These are phyloP conservation scores for Oreochromis niloticus DNA, from an alignment of 2,113 vertebrate genomes.

Conservation along the genomic window DNA sequence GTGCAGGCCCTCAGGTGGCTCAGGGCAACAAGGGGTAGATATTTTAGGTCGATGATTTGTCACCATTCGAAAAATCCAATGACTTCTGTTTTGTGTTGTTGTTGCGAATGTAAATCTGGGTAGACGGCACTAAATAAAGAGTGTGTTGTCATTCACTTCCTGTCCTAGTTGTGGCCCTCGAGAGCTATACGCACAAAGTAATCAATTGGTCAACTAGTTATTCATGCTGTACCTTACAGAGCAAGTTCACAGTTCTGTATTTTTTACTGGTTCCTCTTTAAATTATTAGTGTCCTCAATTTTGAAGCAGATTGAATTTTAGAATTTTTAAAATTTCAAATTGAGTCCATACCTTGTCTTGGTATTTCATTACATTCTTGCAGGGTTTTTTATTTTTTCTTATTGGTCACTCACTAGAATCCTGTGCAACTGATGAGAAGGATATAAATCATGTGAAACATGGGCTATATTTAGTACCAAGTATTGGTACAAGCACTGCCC, in stretches of 20 bases:
- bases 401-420: not conserved
- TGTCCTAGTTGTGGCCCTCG: conserved; percentile 26
- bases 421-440: not conserved
- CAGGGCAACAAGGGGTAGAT: conserved; percentile 54
- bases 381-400: not conserved
- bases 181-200: conserved; percentile 8
- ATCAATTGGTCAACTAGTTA: conserved; percentile 17
- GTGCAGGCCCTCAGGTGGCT: conserved; percentile 47
- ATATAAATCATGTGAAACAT: not conserved
- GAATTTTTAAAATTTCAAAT: not conserved
- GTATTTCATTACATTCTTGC: not conserved
- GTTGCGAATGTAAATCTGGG: conserved; percentile 50
- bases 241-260: not conserved
- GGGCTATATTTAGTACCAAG: not conserved
- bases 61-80: conserved; percentile 63
- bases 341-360: not conserved
- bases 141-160: conserved; percentile 18
- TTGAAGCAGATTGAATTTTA: not conserved
- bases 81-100: conserved; percentile 56
- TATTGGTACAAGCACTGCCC: not conserved
- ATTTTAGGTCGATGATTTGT: conserved; percentile 70
- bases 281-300: not conserved
- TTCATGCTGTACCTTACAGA: not conserved
- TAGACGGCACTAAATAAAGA: conserved; percentile 44
- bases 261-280: not conserved